Conservation (phyloP, 2,113 vertebrate species). For the Sitta europaea region DNA sequence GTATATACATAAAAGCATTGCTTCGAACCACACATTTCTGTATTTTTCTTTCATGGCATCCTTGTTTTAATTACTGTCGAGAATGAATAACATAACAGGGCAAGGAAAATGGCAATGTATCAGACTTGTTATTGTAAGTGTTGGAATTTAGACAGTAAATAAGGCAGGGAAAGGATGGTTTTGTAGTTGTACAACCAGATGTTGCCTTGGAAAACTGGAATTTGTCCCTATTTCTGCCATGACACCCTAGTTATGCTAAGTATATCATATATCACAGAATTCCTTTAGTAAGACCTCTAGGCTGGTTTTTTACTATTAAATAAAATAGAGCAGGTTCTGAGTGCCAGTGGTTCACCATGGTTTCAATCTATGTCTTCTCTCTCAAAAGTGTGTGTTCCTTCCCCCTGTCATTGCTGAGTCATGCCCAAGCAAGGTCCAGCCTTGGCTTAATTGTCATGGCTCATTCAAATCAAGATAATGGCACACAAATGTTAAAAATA, state of each 20-base stretch:
- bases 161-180: background rate
- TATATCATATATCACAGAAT: background rate
- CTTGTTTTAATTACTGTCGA: constrained; percentile 38
- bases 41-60: constrained; percentile 18
- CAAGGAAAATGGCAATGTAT: constrained; percentile 13
- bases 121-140: background rate
- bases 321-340: background rate
- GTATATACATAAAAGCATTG: background rate
- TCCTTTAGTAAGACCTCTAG: background rate
- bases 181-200: background rate
- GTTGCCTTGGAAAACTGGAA: background rate
- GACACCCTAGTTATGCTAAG: background rate
- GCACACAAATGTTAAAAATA: rapidly evolving
- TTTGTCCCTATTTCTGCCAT: background rate
- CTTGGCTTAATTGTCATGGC: rapidly evolving
- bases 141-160: constrained; percentile 10
- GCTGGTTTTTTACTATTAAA: background rate
- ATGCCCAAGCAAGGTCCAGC: background rate
- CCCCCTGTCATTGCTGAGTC: background rate
- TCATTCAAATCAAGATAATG: background rate
- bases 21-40: background rate
- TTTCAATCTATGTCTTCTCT: background rate
- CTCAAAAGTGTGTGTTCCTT: background rate
- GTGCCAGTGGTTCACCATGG: background rate
- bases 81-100: constrained; percentile 10